phyloP scores from a whole-genome alignment of 2,113 vertebrate genomes.

The zebrafish (Danio rerio) region DNA sequence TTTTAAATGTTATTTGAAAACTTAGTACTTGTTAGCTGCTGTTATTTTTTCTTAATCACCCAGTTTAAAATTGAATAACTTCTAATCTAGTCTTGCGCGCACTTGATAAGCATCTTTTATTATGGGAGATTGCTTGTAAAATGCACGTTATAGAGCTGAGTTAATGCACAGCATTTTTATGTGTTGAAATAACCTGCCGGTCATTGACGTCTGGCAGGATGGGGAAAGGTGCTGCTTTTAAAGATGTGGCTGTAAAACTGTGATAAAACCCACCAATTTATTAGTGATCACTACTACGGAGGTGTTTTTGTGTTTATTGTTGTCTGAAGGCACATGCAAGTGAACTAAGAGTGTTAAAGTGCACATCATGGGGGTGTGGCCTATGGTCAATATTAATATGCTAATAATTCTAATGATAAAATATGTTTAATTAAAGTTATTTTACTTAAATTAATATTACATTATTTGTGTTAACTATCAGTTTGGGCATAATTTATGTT shows the following conservation, averaged over 20 bases:
- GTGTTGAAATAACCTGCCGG: conserved; percentile 63
- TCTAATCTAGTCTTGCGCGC: neutral
- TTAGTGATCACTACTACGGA: neutral
- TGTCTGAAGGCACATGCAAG: neutral
- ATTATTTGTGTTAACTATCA: too few species aligned
- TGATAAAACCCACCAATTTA: neutral
- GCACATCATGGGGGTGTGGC: conserved; percentile 21
- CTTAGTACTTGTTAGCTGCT: neutral
- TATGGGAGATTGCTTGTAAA: conserved; percentile 18
- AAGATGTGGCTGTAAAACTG: neutral
- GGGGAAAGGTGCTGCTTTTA: conserved; percentile 46
- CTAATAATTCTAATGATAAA: neutral
- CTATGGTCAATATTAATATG: neutral
- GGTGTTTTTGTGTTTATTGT: neutral
- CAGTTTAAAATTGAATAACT: neutral
- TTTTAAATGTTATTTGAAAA: too few species aligned
- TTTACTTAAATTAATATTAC: too few species aligned
- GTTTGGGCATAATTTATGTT: too few species aligned
- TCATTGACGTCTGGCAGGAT: conserved; percentile 71
- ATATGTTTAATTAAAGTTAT: too few species aligned
- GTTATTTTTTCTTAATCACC: neutral
- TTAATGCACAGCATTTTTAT: conserved; percentile 46
- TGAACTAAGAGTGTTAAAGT: neutral
- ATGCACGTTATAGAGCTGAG: conserved; percentile 25
- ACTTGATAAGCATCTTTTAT: neutral